Evolutionary conservation across 1,140 invertebrate species (phyloP).

Genomic region (Nasonia vitripennis): DNA sequence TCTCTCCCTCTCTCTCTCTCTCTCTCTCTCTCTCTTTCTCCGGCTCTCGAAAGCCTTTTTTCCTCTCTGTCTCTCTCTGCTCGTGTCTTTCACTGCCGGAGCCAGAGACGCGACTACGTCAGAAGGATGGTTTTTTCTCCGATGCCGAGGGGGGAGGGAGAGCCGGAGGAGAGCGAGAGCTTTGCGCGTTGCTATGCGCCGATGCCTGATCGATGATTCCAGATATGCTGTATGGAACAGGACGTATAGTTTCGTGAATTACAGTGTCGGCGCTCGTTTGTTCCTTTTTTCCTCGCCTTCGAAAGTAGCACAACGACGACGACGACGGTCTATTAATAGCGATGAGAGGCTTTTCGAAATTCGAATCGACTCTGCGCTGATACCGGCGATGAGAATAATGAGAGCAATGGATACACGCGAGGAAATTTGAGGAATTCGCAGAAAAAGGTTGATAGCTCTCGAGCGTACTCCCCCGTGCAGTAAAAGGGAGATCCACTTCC

Average conservation of each 20-base stretch:
- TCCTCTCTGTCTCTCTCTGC: conserved; percentile 30
- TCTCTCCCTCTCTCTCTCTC: not conserved
- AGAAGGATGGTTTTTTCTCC: no score
- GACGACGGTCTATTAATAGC: no score
- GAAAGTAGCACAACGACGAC: no score
- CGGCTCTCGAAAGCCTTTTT: not conserved
- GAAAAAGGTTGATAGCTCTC: no score
- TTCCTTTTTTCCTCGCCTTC: no score
- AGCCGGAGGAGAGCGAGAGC: not conserved
- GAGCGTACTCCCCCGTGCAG: no score
- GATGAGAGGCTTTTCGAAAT: no score
- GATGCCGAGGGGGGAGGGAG: not conserved
- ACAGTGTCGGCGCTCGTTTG: no score
- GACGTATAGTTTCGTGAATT: not conserved
- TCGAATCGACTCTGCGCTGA: no score
- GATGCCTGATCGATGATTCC: conserved; percentile 6
- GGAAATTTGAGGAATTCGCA: no score
- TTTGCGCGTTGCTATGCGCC: not conserved
- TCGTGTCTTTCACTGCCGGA: not conserved
- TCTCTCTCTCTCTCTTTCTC: not conserved
- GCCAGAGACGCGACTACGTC: not conserved
- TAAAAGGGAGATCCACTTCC: not conserved
- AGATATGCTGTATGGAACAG: not conserved
- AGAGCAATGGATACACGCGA: no score
- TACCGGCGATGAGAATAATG: no score